These are phyloP conservation scores for Drosophila rellima DNA, from an alignment of 2,888 invertebrate genomes.

Conservation along the genomic window DNA sequence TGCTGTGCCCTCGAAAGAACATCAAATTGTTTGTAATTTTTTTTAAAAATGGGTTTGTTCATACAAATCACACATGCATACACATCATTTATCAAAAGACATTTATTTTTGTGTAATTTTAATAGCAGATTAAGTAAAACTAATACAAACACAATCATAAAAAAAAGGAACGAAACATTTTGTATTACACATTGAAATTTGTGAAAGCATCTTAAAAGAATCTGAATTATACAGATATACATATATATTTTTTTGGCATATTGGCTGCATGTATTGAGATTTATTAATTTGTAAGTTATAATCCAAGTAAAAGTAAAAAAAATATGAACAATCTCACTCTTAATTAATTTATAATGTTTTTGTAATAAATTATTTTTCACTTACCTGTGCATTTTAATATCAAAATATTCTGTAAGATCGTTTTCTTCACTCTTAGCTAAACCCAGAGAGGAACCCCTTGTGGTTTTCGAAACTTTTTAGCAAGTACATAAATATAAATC, in stretches of 20 bases:
- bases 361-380: conserved; percentile 77
- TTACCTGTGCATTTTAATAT: conserved; percentile 26
- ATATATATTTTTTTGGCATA: conserved; percentile 49
- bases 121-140: conserved; percentile 65
- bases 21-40: conserved; percentile 57
- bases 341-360: conserved; percentile 74
- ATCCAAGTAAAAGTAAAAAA: conserved; percentile 26
- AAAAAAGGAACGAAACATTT: conserved; percentile 28
- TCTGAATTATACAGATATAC: conserved; percentile 38
- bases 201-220: conserved; percentile 49
- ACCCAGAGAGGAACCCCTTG: no score
- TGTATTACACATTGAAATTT: conserved; percentile 54
- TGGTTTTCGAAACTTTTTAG: no score
- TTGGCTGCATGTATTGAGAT: conserved; percentile 62
- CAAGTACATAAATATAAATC: no score
- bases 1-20: conserved; percentile 56
- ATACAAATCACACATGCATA: conserved; percentile 28
- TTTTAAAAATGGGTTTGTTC: conserved; percentile 39
- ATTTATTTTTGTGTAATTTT: conserved; percentile 76
- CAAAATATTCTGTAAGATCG: neutral
- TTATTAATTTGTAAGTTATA: conserved; percentile 55
- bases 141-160: conserved; percentile 5
- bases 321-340: conserved; percentile 64
- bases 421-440: no score
- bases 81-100: conserved; percentile 68